Percentiles rank a stretch among this genome's conserved stretches.
Conservation (phyloP, 2,797 vertebrate genomes). For the Takifugu rubripes region DNA sequence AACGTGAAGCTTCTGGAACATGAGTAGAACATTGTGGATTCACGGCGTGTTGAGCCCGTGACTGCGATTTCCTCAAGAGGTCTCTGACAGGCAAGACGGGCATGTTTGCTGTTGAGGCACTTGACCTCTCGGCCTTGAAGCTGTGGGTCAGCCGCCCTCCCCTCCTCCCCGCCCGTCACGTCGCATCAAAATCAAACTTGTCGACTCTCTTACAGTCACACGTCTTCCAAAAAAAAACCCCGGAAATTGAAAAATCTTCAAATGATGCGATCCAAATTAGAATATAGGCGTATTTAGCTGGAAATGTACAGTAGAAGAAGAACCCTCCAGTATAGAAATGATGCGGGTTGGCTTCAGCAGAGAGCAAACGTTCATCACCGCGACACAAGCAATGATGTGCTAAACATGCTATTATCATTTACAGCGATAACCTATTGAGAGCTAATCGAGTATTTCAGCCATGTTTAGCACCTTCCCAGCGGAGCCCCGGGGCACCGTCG, state of each 20-base stretch:
- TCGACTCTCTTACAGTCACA: slow-evolving; percentile 10
- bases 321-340: slow-evolving; percentile 42
- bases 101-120: slow-evolving; percentile 35
- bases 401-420: slow-evolving; percentile 74
- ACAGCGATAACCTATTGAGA: slow-evolving; percentile 79
- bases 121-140: slow-evolving; percentile 40
- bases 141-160: slow-evolving; percentile 31
- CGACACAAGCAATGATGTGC: slow-evolving; percentile 76
- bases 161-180: slow-evolving; percentile 24
- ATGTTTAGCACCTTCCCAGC: slow-evolving; percentile 70
- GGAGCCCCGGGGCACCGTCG: slow-evolving; percentile 61
- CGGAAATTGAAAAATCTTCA: background rate
- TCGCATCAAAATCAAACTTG: slow-evolving; percentile 29
- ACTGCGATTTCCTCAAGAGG: slow-evolving; percentile 18
- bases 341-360: slow-evolving; percentile 53
- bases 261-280: slow-evolving; percentile 5
- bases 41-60: slow-evolving; percentile 3
- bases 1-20: background rate
- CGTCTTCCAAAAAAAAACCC: background rate
- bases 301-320: slow-evolving; percentile 31
- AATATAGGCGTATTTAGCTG: slow-evolving; percentile 8
- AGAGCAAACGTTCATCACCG: slow-evolving; percentile 76
- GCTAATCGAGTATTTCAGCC: slow-evolving; percentile 81
- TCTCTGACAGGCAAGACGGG: slow-evolving; percentile 17
- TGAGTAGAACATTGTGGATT: slow-evolving; percentile 18